These are phyloP conservation scores for Bettongia penicillata DNA, from an alignment of 2,113 vertebrate species.

Conservation along the genomic window DNA sequence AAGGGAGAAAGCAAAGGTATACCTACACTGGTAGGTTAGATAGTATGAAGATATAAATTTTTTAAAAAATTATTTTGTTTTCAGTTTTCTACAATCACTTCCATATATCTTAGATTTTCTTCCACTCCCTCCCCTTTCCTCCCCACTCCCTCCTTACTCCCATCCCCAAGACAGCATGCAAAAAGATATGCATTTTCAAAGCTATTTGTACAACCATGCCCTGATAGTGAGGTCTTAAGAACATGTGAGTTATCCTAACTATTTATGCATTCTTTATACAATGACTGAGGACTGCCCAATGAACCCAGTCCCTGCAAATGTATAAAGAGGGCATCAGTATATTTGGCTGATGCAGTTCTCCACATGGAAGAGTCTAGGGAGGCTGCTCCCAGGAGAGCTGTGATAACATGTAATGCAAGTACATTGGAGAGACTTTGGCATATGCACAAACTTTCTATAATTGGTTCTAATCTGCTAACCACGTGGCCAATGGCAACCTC, in stretches of 20 bases:
- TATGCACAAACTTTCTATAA: not conserved
- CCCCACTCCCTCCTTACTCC: no score
- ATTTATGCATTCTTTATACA: not conserved
- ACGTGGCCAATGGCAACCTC: not conserved
- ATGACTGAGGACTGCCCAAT: not conserved
- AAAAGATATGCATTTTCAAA: not conserved
- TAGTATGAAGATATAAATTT: not conserved
- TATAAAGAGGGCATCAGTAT: not conserved
- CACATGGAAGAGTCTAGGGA: not conserved
- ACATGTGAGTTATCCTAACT: not conserved
- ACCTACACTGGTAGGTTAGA: not conserved
- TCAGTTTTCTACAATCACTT: no score
- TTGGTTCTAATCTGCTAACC: not conserved
- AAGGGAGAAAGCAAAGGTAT: slow-evolving; percentile 23
- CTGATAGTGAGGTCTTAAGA: slow-evolving; percentile 8
- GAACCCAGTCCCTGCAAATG: not conserved
- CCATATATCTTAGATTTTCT: no score
- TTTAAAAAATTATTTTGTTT: no score
- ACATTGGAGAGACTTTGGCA: not conserved
- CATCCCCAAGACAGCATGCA: no score
- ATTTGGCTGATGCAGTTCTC: not conserved
- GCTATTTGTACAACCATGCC: not conserved
- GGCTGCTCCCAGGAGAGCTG: not conserved
- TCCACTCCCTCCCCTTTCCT: no score
- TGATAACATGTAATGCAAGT: not conserved